Conservation (phyloP, 2,888 invertebrate species). For the Scelioninae gen. 1 region DNA sequence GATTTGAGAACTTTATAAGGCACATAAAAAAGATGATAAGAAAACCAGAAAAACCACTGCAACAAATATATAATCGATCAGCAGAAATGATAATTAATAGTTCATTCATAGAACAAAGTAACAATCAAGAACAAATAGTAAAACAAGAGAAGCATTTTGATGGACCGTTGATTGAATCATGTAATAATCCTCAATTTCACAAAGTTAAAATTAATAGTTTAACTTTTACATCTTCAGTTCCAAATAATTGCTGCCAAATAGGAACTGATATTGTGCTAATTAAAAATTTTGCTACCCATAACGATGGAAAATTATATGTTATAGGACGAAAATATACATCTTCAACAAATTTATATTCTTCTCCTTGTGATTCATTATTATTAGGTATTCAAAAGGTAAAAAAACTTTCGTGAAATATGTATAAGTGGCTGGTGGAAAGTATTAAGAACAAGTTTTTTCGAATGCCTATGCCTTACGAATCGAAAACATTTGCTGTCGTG, state of each 20-base stretch:
- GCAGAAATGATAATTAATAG: background rate
- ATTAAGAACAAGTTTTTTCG: conserved; percentile 32
- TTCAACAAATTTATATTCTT: conserved; percentile 2
- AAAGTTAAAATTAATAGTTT: background rate
- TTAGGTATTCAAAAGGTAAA: conserved; percentile 29
- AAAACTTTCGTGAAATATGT: conserved; percentile 15
- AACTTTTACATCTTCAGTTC: conserved; percentile 10
- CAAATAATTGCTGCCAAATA: conserved; percentile 43
- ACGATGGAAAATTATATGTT: background rate
- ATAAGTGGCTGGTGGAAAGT: conserved; percentile 9
- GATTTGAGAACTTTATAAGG: conserved; percentile 54
- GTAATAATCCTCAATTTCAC: conserved; percentile 21
- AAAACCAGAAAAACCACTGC: conserved; percentile 45
- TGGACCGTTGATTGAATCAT: conserved; percentile 21
- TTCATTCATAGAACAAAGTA: background rate
- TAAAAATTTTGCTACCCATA: conserved; percentile 30
- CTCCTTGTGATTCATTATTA: conserved; percentile 5
- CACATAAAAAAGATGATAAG: conserved; percentile 35
- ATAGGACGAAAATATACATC: conserved; percentile 27
- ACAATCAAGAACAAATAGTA: background rate
- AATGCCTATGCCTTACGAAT: conserved; percentile 10
- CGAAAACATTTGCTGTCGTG: conserved; percentile 16
- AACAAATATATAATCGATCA: conserved; percentile 29
- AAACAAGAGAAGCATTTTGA: background rate
- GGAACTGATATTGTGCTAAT: conserved; percentile 19